Conservation (phyloP, 2,797 vertebrate species). For the Chaenodraco wilsoni region DNA sequence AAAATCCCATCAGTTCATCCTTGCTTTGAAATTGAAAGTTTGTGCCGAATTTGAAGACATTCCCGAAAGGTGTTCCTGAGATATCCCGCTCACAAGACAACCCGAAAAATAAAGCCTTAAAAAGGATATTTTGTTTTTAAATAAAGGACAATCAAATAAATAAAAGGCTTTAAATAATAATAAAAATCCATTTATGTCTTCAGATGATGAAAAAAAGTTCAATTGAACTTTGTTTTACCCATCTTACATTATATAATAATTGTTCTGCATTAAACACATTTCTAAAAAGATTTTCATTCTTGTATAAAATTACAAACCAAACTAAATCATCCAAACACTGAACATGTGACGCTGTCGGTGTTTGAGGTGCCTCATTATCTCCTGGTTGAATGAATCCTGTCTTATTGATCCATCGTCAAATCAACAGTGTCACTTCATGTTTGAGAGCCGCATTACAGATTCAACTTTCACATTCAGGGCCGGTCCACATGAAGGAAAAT, state of each 20-base stretch:
- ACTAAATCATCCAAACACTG: no score
- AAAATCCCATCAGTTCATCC: no score
- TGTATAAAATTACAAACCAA: neutral
- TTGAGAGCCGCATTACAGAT: constrained; percentile 30
- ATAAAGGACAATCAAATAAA: no score
- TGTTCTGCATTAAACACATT: neutral
- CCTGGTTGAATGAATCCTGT: constrained; percentile 29
- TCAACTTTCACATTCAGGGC: constrained; percentile 11
- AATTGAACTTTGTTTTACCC: neutral
- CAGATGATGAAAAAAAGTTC: neutral
- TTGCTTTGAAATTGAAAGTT: no score
- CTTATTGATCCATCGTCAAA: constrained; percentile 49
- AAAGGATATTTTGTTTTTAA: no score
- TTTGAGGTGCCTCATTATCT: constrained; percentile 23
- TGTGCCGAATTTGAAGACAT: no score
- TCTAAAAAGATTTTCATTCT: neutral
- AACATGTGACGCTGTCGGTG: neutral
- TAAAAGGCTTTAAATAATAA: no score
- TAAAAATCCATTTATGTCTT: no score
- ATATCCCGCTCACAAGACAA: no score
- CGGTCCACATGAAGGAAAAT: constrained; percentile 45
- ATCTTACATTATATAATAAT: neutral
- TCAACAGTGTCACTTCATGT: constrained; percentile 46
- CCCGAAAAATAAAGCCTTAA: no score
- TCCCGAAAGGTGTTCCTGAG: no score